Evolutionary conservation across 2,888 invertebrate species (phyloP), one percentile per base, ranked within the genome.

Genomic region (Troides helena): DNA sequence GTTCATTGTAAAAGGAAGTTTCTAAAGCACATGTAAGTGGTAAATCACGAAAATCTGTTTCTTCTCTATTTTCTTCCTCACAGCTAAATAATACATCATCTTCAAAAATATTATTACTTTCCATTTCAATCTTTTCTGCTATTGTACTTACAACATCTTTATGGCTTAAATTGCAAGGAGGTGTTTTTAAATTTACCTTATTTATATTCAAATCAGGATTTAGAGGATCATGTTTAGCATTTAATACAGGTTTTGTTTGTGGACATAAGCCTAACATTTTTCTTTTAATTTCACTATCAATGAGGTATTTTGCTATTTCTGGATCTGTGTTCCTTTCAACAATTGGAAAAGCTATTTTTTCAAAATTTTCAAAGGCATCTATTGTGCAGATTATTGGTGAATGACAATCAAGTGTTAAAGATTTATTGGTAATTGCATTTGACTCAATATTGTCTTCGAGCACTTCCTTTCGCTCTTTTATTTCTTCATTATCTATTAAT

Each of bases 71-170:
- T 78, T 90, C 90, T 80, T 92, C 92, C 78, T 91, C 91, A 76
- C 89, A 90, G 65, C 89, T 91, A 68, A 92, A 90, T 25, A 91
- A 72, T 58, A 90, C 87, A 75, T 88, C 88, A 73, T 90, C 90
- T 74, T 86, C 76, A 30, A 84, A 61, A 39, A 68, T 73, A 46
- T n/a, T 77, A 69, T 69, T 57, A 60, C 46, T 62, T 62, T 72
- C 64, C 64, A 36, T 65, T 50, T 67, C 67, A 65, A 64, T 66
- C 25, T 72, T 69, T 14, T 72, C 79, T 39, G 39, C 10, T 39
- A 0, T 39, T 39, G 7, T 10, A 39, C 7, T 39, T 1, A 39
- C 10, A 10, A 39, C 39, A 39, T 39, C 39, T 39, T 39, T 10
- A 10, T 10, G 8, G 7, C 1, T 39, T 10, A 39, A 39, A 10